A percentile compares a stretch with the other conserved stretches of the same genome.
Conservation (phyloP, 2,113 vertebrate species). For the Muscicapa adusta region DNA sequence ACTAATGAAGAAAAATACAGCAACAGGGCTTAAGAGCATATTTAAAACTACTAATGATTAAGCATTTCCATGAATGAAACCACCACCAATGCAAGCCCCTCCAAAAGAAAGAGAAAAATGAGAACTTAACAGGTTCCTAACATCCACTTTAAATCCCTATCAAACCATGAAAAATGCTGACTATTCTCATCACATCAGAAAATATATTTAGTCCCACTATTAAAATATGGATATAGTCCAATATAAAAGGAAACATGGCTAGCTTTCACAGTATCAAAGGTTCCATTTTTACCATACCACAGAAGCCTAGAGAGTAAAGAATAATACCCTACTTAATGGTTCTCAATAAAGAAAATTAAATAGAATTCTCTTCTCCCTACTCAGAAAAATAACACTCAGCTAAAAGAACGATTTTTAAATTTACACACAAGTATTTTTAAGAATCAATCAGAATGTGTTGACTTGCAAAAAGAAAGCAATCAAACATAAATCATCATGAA, state of each 20-base stretch:
- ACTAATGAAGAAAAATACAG: not conserved
- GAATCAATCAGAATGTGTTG: not conserved
- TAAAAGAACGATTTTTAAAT: not conserved
- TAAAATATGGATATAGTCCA: not conserved
- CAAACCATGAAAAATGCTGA: not conserved
- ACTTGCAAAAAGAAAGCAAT: constrained; percentile 15
- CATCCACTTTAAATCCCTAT: not conserved
- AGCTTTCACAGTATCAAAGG: not conserved
- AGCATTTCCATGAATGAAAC: not conserved
- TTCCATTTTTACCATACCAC: not conserved
- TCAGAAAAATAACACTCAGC: not conserved
- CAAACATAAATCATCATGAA: not conserved
- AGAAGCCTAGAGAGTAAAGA: not conserved
- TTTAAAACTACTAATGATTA: not conserved
- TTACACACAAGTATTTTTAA: not conserved
- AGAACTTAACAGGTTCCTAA: not conserved
- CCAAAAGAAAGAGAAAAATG: not conserved
- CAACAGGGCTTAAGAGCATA: not conserved
- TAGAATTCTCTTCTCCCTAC: not conserved
- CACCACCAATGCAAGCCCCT: not conserved
- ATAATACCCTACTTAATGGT: not conserved
- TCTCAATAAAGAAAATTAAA: not conserved
- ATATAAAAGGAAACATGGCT: not conserved
- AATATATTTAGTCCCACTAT: not conserved
- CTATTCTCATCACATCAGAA: not conserved